A percentile compares a stretch with the other conserved stretches of the same genome.
phyloP scores from a whole-genome alignment of 64 coral and sea anemone genomes.

The Orbicella faveolata region DNA sequence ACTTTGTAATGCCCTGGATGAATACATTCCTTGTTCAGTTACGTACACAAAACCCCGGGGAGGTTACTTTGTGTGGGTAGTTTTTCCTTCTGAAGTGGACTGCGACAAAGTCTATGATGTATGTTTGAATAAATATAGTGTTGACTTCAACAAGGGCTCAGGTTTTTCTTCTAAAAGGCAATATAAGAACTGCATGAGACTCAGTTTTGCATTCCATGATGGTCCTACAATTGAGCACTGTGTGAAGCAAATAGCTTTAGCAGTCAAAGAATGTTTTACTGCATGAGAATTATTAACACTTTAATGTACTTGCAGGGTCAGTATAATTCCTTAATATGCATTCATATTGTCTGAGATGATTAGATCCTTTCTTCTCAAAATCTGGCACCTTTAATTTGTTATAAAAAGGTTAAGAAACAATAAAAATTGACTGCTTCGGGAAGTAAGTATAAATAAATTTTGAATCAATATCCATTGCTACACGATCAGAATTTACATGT shows the following conservation, averaged over 20 bases:
- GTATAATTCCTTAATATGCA: background rate
- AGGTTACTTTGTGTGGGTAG: slow-evolving; percentile 90
- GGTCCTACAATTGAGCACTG: slow-evolving; percentile 19
- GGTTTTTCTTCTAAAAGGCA: slow-evolving; percentile 70
- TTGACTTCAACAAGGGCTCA: slow-evolving; percentile 57
- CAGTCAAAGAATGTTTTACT: slow-evolving; percentile 6
- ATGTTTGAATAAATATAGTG: slow-evolving; percentile 69
- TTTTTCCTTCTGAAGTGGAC: slow-evolving; percentile 58
- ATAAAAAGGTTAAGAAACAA: too few species aligned
- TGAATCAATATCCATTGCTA: too few species aligned
- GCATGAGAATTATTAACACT: background rate
- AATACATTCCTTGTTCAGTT: slow-evolving; percentile 56
- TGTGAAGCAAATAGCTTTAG: slow-evolving; percentile 34
- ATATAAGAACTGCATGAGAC: slow-evolving; percentile 72
- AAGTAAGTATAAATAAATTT: too few species aligned
- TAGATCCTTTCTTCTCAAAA: too few species aligned
- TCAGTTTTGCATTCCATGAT: slow-evolving; percentile 57
- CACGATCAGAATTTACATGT: too few species aligned
- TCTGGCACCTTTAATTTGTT: too few species aligned
- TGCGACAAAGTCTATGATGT: slow-evolving; percentile 55
- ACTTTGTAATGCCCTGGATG: slow-evolving; percentile 76
- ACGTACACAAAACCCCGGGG: slow-evolving; percentile 64
- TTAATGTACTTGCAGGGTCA: background rate
- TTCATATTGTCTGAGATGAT: too few species aligned
- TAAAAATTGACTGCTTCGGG: too few species aligned